Conservation (phyloP, 2,113 vertebrate species). For the Mus spicilegus region DNA sequence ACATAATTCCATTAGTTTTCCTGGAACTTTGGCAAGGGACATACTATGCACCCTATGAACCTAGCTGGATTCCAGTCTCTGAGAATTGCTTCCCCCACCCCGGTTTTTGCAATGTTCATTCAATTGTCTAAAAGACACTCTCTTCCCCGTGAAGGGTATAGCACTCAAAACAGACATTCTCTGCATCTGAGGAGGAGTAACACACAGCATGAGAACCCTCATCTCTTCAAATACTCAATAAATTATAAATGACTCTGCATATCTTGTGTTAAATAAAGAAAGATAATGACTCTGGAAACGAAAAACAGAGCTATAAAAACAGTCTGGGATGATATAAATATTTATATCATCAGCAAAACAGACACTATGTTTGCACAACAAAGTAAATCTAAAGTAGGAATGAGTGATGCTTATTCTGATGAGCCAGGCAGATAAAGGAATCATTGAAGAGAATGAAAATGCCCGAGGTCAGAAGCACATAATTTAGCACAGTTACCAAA, state of each 20-base stretch:
- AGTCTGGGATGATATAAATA: constrained; percentile 18
- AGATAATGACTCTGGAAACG: constrained; percentile 67
- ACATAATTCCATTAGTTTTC: not conserved
- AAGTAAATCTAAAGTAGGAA: constrained; percentile 60
- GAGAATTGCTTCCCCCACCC: not conserved
- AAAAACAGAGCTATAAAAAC: constrained; percentile 68
- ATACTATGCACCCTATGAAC: not conserved
- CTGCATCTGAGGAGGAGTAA: constrained; percentile 34
- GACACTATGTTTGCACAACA: constrained; percentile 4
- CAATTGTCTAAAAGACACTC: not conserved
- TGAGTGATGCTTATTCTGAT: constrained; percentile 48
- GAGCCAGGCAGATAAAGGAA: constrained; percentile 44
- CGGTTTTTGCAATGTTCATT: constrained; percentile 59
- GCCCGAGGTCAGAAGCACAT: constrained; percentile 26
- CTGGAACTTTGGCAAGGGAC: not conserved
- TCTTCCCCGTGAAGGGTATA: constrained; percentile 51
- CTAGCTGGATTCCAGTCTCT: not conserved
- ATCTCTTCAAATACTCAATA: constrained; percentile 71
- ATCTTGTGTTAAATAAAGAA: constrained; percentile 74
- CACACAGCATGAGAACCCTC: constrained; percentile 67
- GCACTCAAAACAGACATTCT: constrained; percentile 55
- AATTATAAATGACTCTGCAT: constrained; percentile 75
- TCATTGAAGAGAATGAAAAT: constrained; percentile 21
- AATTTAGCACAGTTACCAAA: not conserved
- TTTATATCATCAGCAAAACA: constrained; percentile 21